These are phyloP conservation scores for Xerus inauris DNA, from an alignment of 2,113 vertebrate species.

Conservation along the genomic window DNA sequence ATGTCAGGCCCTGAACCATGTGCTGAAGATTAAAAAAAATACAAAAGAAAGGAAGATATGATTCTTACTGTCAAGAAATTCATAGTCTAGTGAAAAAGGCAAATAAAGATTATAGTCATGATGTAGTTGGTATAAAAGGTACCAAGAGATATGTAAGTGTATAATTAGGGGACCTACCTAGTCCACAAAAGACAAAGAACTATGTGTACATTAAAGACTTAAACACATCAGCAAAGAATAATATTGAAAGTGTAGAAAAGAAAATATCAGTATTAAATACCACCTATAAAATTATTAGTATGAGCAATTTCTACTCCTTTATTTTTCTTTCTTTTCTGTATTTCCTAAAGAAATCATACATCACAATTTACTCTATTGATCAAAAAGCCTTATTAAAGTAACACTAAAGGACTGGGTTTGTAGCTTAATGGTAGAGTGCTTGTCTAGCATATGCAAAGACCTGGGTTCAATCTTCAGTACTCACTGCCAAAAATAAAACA, in stretches of 20 bases:
- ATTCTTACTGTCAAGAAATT: neutral
- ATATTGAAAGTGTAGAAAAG: neutral
- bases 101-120: neutral
- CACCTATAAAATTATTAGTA: neutral
- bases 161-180: neutral
- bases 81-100: neutral
- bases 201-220: neutral
- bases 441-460: neutral
- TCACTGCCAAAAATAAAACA: neutral
- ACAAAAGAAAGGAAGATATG: neutral
- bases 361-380: neutral
- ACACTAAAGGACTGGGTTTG: neutral
- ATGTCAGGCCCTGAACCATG: neutral
- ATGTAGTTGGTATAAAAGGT: neutral
- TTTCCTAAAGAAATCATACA: neutral
- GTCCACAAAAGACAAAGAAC: neutral
- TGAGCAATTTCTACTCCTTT: neutral
- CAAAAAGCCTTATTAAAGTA: constrained; percentile 23
- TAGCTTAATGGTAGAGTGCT: neutral
- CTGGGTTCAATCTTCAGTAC: neutral
- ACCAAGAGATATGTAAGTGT: neutral
- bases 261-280: neutral
- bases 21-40: neutral
- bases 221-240: neutral
- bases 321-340: constrained; percentile 1